phyloP scores from a whole-genome alignment of 2,888 invertebrate species.

The Nymphalis urticae region DNA sequence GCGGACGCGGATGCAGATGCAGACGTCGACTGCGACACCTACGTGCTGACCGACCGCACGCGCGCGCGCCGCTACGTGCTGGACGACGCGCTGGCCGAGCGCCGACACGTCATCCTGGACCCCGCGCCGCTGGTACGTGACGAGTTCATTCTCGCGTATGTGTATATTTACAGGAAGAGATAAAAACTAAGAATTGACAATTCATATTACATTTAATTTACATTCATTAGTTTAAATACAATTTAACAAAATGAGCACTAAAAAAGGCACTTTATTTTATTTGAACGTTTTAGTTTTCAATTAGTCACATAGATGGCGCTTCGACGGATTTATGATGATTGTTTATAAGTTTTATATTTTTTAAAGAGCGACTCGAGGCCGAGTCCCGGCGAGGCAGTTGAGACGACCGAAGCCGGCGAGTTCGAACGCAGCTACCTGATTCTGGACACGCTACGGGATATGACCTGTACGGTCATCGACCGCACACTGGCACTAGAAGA shows the following conservation, averaged over 20 bases:
- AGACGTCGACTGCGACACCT: slow-evolving; percentile 56
- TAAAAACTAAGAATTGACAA: too few species aligned
- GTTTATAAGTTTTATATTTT: too few species aligned
- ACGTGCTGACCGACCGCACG: slow-evolving; percentile 67
- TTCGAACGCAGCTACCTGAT: slow-evolving; percentile 56
- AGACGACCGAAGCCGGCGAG: slow-evolving; percentile 18
- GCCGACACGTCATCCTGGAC: slow-evolving; percentile 56
- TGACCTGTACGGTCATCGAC: slow-evolving; percentile 65
- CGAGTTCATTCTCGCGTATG: too few species aligned
- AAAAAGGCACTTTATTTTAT: too few species aligned
- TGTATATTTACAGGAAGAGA: too few species aligned
- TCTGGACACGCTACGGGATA: slow-evolving; percentile 56
- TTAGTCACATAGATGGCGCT: too few species aligned
- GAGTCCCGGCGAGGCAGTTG: not conserved
- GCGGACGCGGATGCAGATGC: slow-evolving; percentile 39
- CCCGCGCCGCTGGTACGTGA: slow-evolving; percentile 40
- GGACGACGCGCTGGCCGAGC: slow-evolving; percentile 58
- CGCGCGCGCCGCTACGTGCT: slow-evolving; percentile 65
- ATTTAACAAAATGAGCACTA: not conserved
- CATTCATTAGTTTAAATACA: not conserved
- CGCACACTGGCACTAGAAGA: slow-evolving; percentile 49
- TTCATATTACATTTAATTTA: not conserved
- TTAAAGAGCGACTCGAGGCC: slow-evolving; percentile 3
- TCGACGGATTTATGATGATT: too few species aligned
- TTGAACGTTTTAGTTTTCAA: too few species aligned